Base-by-base conservation (phyloP, 2,113 vertebrate species). In the Ia io region DNA sequence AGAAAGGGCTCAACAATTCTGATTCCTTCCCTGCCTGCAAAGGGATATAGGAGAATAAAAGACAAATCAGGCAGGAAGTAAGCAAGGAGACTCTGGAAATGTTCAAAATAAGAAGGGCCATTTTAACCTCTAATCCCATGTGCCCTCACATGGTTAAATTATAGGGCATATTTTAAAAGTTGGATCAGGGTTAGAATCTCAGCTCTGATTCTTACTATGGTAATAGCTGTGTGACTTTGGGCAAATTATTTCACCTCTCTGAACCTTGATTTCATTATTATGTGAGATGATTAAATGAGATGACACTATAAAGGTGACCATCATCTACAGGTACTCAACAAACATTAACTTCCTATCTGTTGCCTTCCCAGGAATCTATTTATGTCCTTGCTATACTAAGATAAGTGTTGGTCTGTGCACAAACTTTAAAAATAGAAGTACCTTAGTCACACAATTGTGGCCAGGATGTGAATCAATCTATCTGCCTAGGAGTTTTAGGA, bases 381-480 rank as follows among this genome's bases (percentile, higher is more conserved):
- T 25, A 28, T 12, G 16, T 84, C 69, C 23, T 67, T 44, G 74
- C 82, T 59, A 23, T n/a, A 2, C 23, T 74, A 53, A 32, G 61
- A 14, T 85, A 69, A 94, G 67, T 84, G 53, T 13, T 47, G n/a
- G 70, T 93, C 82, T 73, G 25, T 85, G 67, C 59, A 88, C 73
- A 63, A 5, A 77, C 28, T 76, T 89, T 61, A 95, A 89, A 95
- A 85, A 95, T 63, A 90, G 71, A 93, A 88, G 67, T 73, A 28
- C 23, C 47, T 93, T 51, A 69, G 47, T 97, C 44, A 96, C 28
- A 65, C 37, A 80, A 93, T 74, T 93, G 67, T 95, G 59, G 83
- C 67, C 40, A 73, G 65, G 49, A 61, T 61, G 71, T 49, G 74
- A 80, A 76, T 59, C 51, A 82, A 77, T 80, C 59, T 37, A 95